phyloP scores from a whole-genome alignment of 2,113 vertebrate species.

The Amphilophus citrinellus region DNA sequence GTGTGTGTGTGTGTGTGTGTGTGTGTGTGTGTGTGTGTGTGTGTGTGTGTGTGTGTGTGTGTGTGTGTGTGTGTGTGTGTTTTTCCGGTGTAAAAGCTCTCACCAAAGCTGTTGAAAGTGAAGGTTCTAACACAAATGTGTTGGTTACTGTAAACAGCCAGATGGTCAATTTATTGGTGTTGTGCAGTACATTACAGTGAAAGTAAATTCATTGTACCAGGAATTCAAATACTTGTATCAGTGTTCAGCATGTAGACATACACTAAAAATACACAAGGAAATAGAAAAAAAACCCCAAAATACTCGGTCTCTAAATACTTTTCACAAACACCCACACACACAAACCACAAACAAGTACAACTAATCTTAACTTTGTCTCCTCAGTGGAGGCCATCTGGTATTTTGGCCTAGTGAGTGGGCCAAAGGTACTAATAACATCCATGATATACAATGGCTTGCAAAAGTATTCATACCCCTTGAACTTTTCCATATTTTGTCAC shows the following conservation, averaged over 20 bases:
- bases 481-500: too few species aligned
- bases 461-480: too few species aligned
- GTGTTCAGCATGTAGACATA: not conserved
- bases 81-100: not conserved
- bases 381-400: not conserved
- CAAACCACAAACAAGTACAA: not conserved
- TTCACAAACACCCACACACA: not conserved
- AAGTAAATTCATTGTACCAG: not conserved
- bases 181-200: rapidly evolving
- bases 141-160: not conserved
- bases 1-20: not conserved
- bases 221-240: not conserved
- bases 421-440: not conserved
- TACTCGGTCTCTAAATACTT: not conserved
- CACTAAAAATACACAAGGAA: not conserved
- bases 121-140: not conserved
- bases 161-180: not conserved
- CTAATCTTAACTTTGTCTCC: not conserved
- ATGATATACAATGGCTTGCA: not conserved
- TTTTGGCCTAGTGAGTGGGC: not conserved
- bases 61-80: not conserved
- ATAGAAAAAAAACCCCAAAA: not conserved
- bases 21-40: too few species aligned
- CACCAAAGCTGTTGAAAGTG: not conserved
- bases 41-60: too few species aligned